These are phyloP conservation scores for Seriola quinqueradiata DNA, from an alignment of 2,113 vertebrate genomes.

Conservation along the genomic window DNA sequence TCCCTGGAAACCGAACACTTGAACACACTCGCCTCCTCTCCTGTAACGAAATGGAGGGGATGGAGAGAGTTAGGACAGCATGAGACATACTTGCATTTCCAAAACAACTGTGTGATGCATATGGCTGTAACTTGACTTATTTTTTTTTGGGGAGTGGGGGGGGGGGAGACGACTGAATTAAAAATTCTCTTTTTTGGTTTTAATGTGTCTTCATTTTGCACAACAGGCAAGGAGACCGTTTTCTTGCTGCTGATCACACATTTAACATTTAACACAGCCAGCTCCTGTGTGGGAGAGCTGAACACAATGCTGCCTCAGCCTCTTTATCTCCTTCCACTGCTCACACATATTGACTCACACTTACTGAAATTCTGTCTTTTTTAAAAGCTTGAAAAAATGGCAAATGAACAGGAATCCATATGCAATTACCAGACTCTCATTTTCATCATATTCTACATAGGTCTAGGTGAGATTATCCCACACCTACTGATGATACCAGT, in stretches of 20 bases:
- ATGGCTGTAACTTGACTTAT: constrained; percentile 3
- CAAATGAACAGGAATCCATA: background rate
- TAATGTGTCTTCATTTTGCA: background rate
- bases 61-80: constrained; percentile 19
- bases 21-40: constrained; percentile 93
- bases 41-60: constrained; percentile 66
- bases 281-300: constrained; percentile 23
- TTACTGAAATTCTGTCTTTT: background rate
- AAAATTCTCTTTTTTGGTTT: background rate
- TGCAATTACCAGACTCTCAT: background rate
- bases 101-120: background rate
- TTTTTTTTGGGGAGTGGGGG: background rate
- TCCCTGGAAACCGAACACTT: constrained; percentile 92
- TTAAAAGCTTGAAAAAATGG: background rate
- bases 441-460: background rate
- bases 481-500: background rate
- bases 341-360: background rate
- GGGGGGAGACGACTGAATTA: background rate
- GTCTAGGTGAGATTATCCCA: background rate
- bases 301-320: background rate
- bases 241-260: background rate
- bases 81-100: background rate
- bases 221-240: background rate
- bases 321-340: background rate
- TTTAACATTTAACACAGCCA: background rate